Percentiles rank a stretch among this genome's conserved stretches.
These are phyloP conservation scores for Drosophila imparisetae DNA, from an alignment of 2,888 invertebrate genomes.

Conservation along the genomic window DNA sequence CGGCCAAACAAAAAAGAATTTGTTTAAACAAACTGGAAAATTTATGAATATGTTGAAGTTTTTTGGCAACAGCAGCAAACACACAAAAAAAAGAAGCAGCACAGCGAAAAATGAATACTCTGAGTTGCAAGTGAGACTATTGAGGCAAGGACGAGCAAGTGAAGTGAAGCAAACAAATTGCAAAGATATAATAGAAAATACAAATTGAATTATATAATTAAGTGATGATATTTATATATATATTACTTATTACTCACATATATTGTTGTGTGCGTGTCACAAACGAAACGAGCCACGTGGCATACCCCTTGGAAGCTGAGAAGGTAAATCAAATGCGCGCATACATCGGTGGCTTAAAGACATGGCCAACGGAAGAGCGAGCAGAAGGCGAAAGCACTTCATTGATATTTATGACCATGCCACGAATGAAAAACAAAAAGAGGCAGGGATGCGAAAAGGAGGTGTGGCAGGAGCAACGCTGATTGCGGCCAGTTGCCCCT, in stretches of 20 bases:
- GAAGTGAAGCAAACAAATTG: neutral
- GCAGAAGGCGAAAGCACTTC: slow-evolving; percentile 28
- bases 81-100: neutral
- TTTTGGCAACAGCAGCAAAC: slow-evolving; percentile 33
- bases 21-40: slow-evolving; percentile 81
- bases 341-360: slow-evolving; percentile 20
- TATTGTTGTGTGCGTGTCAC: neutral
- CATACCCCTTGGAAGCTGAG: neutral
- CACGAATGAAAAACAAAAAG: neutral
- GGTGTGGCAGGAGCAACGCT: slow-evolving; percentile 11
- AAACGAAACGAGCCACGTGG: neutral
- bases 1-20: slow-evolving; percentile 54
- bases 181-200: neutral
- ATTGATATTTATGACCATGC: slow-evolving; percentile 74
- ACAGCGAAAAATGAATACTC: slow-evolving; percentile 28
- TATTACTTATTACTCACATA: neutral
- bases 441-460: neutral
- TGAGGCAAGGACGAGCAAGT: neutral
- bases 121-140: neutral
- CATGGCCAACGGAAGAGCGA: slow-evolving; percentile 13
- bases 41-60: slow-evolving; percentile 78
- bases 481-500: slow-evolving; percentile 42
- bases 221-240: neutral
- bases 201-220: neutral
- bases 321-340: slow-evolving; percentile 8